Evolutionary conservation across 2,113 vertebrate species (phyloP), one percentile per base, ranked within the genome.

Genomic region (Chionis minor): DNA sequence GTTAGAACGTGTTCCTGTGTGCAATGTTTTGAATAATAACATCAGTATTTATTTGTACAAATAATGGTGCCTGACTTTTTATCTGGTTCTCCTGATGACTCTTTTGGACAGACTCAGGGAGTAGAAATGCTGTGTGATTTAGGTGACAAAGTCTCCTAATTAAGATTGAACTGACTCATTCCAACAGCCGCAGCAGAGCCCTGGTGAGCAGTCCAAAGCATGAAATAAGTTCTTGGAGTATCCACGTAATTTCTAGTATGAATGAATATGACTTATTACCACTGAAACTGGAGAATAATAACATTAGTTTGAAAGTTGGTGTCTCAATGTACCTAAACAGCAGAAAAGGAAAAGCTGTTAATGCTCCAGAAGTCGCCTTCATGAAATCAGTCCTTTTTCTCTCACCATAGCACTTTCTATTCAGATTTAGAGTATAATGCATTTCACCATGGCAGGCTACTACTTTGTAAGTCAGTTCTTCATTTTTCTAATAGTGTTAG

Each of bases 401-500:
- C 40, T n/a, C 24, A 38, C 33, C 11, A 4, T 12, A 52, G 23
- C 13, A 15, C 30, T 67, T 71, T 54, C 66, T 83, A 35, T 56
- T 72, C 65, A 45, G 10, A 44, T 69, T 67, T 71, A 89, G 58
- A 83, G 26, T 3, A 4, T 38, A 83, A 81, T n/a, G 23, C 6
- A 27, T 86, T 88, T 83, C 24, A 45, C 40, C 15, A 5, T 11
- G 38, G 59, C 71, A 90, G 74, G 71, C 44, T 79, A 51, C 61
- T 77, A 17, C 73, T 94, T 80, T 77, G 63, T 44, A 92, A 96
- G 81, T 78, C 56, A 92, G 73, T 84, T 92, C 24, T 45, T 91
- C 20, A 0, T 91, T 58, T 78, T 88, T 75, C 77, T 71, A 96
- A 77, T 69, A 93, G 86, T 1, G 4, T 71, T 83, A 90, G 56